Base-by-base conservation (phyloP, 2,797 vertebrate species). In the Pseudochromis fuscus region DNA sequence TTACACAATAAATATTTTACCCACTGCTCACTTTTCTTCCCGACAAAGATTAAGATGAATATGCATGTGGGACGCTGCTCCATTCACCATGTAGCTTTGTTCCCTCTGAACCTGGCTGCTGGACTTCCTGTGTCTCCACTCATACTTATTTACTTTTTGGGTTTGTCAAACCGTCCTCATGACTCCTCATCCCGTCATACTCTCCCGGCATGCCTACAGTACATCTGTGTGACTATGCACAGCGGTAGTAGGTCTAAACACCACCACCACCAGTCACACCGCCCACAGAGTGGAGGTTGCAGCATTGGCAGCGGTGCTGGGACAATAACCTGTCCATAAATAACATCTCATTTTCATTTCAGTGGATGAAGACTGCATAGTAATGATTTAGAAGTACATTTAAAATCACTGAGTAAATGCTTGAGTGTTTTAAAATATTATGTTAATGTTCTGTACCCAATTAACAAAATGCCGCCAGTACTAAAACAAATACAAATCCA, bases 231-330 rank as follows among this genome's bases (percentile, higher is more conserved):
- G 68, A 73, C 75, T 74, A 62, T n/a, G 60, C 84, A 46, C 78
- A 73, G 75, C 78, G 67, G 76, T 65, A 69, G 72, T 71, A 67
- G 60, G 82, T 75, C 72, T 74, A n/a, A 85, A 79, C 84, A 81
- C 56, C 86, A 86, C 55, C 86, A 86, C 55, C 83, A 82, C 35
- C 80, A 83, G 79, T 80, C 28, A 42, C 71, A 74, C 67, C 87
- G 50, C 89, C 90, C 80, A 90, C 88, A 72, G 71, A 86, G 89
- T 48, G 81, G 85, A 86, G 90, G 89, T 77, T 90, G 89, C 72
- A 82, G 88, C 58, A 63, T 56, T 88, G 86, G 84, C 84, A 88
- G 79, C 33, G 12, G 28, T 53, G 11, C 69, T 19, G 76, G 70
- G 68, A 89, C 83, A 86, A 87, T 81, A 91, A 90, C 77, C 82